Conservation (phyloP, 2,888 invertebrate genomes). For the Drosophila rellima region DNA sequence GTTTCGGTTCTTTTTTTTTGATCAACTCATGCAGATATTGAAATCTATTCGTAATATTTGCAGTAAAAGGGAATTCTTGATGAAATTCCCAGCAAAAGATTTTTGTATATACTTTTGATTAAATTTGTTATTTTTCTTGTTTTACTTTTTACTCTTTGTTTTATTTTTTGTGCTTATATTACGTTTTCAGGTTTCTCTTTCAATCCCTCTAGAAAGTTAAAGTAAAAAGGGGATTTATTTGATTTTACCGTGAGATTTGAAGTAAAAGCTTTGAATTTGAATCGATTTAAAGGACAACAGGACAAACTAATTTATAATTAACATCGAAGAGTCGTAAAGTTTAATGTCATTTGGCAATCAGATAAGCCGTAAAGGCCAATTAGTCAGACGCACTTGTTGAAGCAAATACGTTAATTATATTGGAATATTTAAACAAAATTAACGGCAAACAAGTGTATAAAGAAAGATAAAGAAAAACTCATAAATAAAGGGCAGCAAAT, state of each 20-base stretch:
- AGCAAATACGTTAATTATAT: conserved; percentile 43
- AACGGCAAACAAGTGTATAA: conserved; percentile 64
- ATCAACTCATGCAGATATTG: conserved; percentile 70
- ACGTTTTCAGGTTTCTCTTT: not conserved
- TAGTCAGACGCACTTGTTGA: conserved; percentile 53
- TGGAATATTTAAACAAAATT: conserved; percentile 18
- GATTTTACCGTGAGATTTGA: conserved; percentile 29
- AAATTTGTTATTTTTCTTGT: conserved; percentile 55
- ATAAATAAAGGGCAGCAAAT: conserved; percentile 50
- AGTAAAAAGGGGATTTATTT: conserved; percentile 40
- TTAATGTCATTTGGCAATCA: conserved; percentile 57
- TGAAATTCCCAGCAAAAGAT: conserved; percentile 62
- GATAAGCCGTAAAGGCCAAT: conserved; percentile 64
- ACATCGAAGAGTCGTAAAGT: conserved; percentile 22
- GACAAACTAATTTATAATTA: conserved; percentile 38
- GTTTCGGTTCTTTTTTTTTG: conserved; percentile 28
- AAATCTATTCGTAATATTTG: conserved; percentile 72
- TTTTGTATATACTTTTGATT: conserved; percentile 68
- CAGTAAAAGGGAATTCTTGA: conserved; percentile 50
- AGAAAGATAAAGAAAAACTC: conserved; percentile 47
- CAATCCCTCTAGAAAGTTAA: conserved; percentile 29
- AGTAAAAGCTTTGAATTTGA: conserved; percentile 1
- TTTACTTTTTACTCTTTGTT: conserved; percentile 14
- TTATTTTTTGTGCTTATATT: conserved; percentile 13
- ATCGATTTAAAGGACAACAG: conserved; percentile 8